Evolutionary conservation across 2,888 invertebrate species (phyloP).

Genomic region (Caenorhabditis macrosperma): DNA sequence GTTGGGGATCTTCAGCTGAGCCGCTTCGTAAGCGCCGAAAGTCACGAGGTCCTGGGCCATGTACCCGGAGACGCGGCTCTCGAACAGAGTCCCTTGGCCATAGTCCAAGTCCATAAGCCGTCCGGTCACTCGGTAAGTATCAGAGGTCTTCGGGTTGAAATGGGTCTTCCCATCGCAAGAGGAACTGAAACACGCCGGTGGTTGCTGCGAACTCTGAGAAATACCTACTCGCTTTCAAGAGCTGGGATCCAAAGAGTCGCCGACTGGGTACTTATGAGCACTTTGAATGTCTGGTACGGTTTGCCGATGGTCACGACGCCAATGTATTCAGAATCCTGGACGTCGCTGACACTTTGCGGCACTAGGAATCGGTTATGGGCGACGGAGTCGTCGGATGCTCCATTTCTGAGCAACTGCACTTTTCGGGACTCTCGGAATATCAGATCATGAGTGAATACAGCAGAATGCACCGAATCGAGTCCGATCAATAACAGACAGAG

Average conservation of each 20-base stretch:
- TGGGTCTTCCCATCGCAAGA: constrained; percentile 29
- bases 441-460: constrained; percentile 17
- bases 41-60: constrained; percentile 42
- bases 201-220: not conserved
- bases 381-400: not conserved
- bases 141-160: constrained; percentile 18
- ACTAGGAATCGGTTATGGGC: not conserved
- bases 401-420: not conserved
- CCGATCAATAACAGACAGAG: not conserved
- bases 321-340: constrained; percentile 37
- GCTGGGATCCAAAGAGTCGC: constrained; percentile 40
- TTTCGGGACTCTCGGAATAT: constrained; percentile 27
- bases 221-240: constrained; percentile 21
- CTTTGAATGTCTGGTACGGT: constrained; percentile 42
- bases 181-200: not conserved
- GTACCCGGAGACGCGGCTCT: constrained; percentile 19
- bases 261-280: constrained; percentile 15
- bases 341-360: constrained; percentile 30
- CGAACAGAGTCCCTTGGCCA: constrained; percentile 27
- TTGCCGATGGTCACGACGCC: constrained; percentile 44
- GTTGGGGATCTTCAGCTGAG: constrained; percentile 28
- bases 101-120: constrained; percentile 9
- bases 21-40: constrained; percentile 24
- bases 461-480: not conserved
- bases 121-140: constrained; percentile 21